Evolutionary conservation across 2,888 invertebrate genomes (phyloP).

Genomic region (Mesorhabditis belari): DNA sequence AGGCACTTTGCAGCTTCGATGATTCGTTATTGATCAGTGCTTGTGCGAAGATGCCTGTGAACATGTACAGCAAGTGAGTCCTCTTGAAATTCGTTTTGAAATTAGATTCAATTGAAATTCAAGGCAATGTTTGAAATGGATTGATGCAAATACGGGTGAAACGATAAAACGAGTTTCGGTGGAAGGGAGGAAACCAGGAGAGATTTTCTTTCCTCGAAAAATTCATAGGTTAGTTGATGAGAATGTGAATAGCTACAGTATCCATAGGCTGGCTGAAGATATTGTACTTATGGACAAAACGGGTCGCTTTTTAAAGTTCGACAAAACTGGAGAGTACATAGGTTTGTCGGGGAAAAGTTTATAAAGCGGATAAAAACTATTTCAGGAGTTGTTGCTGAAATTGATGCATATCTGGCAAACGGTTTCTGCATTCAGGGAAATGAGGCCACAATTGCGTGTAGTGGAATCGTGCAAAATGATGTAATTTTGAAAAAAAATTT

Average conservation of each 20-base stretch:
- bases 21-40: slow-evolving; percentile 38
- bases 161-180: slow-evolving; percentile 21
- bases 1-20: slow-evolving; percentile 34
- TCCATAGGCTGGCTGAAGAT: slow-evolving; percentile 24
- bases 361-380: not conserved
- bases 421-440: slow-evolving; percentile 36
- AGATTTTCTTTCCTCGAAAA: slow-evolving; percentile 42
- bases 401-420: slow-evolving; percentile 46
- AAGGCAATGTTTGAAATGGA: slow-evolving; percentile 35
- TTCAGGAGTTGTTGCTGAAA: slow-evolving; percentile 26
- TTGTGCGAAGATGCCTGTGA: slow-evolving; percentile 30
- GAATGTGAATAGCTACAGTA: not conserved
- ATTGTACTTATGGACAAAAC: slow-evolving; percentile 43
- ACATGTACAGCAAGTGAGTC: slow-evolving; percentile 41
- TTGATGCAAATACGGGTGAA: slow-evolving; percentile 22
- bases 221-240: slow-evolving; percentile 21
- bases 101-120: slow-evolving; percentile 4
- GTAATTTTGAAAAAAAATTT: slow-evolving; percentile 7
- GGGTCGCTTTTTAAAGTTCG: slow-evolving; percentile 40
- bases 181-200: slow-evolving; percentile 37
- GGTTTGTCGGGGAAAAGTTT: not conserved
- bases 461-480: slow-evolving; percentile 39
- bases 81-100: not conserved
- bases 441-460: slow-evolving; percentile 39
- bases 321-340: slow-evolving; percentile 15